phyloP scores from a whole-genome alignment of 2,113 vertebrate species.

The Ornithorhynchus anatinus region DNA sequence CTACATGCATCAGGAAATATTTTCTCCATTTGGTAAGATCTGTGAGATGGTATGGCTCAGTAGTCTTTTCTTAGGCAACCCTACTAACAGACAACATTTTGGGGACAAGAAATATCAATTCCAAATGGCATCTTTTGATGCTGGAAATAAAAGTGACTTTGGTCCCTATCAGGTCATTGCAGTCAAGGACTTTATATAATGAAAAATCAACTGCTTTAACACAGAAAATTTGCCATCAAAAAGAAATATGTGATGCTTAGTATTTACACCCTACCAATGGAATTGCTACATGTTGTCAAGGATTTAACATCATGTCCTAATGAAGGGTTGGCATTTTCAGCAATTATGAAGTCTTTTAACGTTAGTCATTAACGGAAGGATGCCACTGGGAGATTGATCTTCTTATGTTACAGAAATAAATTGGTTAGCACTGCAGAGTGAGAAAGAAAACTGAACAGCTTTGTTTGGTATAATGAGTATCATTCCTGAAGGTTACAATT shows the following conservation, averaged over 20 bases:
- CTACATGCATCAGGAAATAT: too few species aligned
- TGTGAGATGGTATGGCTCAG: too few species aligned
- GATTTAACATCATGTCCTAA: conserved; percentile 18
- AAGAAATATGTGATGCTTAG: neutral
- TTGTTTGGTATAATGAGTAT: neutral
- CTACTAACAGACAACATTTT: conserved; percentile 22
- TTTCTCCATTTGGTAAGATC: too few species aligned
- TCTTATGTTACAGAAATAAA: neutral
- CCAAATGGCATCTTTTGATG: conserved; percentile 10
- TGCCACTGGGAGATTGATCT: conserved; percentile 25
- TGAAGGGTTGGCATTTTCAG: conserved; percentile 27
- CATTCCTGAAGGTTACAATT: conserved; percentile 11
- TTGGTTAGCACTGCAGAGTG: too few species aligned
- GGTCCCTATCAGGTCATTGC: neutral
- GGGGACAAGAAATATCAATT: conserved; percentile 13
- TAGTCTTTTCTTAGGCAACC: too few species aligned
- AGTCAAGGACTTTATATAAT: conserved; percentile 28
- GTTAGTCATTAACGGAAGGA: conserved; percentile 36
- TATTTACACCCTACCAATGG: neutral
- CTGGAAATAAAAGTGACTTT: neutral
- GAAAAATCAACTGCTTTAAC: conserved; percentile 28
- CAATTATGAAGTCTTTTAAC: conserved; percentile 39
- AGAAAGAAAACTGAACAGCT: neutral
- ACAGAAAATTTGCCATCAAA: conserved; percentile 17
- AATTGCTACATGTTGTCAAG: conserved; percentile 26